Conservation (phyloP, 1,140 invertebrate genomes). For the Mizuhopecten yessoensis region DNA sequence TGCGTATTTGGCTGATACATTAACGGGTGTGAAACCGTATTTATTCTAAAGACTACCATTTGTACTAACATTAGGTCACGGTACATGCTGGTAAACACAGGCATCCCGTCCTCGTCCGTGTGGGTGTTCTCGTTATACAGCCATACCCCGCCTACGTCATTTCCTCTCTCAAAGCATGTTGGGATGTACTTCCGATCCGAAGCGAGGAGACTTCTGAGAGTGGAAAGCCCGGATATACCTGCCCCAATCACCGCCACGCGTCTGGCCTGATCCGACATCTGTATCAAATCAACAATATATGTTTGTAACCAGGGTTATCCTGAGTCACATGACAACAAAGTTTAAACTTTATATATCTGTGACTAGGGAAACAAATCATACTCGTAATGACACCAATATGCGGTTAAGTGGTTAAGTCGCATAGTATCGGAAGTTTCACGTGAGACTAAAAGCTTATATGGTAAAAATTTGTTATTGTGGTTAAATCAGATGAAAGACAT, state of each 20-base stretch:
- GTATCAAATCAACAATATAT: not conserved
- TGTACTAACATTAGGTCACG: not conserved
- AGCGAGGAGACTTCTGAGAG: not conserved
- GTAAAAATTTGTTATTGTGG: too few species aligned
- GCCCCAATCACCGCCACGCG: not conserved
- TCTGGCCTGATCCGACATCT: not conserved
- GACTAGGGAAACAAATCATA: too few species aligned
- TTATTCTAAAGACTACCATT: not conserved
- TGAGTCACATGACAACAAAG: too few species aligned
- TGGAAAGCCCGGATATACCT: not conserved
- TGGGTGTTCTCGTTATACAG: not conserved
- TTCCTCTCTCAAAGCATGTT: constrained; percentile 18
- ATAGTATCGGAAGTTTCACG: too few species aligned
- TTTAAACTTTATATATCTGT: too few species aligned
- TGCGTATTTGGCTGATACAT: too few species aligned
- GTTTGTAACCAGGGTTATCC: too few species aligned
- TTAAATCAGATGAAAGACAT: too few species aligned
- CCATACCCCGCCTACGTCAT: not conserved
- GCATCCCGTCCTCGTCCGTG: not conserved
- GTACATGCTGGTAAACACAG: not conserved
- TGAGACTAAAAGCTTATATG: too few species aligned
- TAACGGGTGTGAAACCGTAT: not conserved
- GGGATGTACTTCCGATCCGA: not conserved
- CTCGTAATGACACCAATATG: too few species aligned
- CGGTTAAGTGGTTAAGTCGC: too few species aligned